Percentiles rank a stretch among this genome's conserved stretches.
phyloP scores from a whole-genome alignment of 2,797 vertebrate species.

The Sparidentex hasta region DNA sequence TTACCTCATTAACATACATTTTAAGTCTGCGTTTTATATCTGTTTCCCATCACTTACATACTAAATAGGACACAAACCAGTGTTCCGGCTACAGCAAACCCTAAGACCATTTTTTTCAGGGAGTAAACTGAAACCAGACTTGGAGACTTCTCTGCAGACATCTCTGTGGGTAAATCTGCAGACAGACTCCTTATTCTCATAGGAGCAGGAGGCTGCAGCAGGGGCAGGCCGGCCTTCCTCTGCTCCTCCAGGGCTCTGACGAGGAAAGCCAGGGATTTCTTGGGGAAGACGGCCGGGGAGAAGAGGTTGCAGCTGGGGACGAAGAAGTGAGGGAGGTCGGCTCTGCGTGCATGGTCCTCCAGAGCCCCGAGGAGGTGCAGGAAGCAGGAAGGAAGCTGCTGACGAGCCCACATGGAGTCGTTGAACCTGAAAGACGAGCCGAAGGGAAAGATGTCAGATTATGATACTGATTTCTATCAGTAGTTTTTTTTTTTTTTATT shows the following conservation, averaged over 20 bases:
- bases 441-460: background rate
- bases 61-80: background rate
- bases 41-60: background rate
- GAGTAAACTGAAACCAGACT: fast-evolving
- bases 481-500: background rate
- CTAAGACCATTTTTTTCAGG: background rate
- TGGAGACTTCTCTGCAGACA: background rate
- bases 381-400: constrained; percentile 71
- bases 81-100: background rate
- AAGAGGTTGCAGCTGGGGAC: constrained; percentile 76
- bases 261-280: constrained; percentile 65
- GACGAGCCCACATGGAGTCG: constrained; percentile 69
- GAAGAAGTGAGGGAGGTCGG: constrained; percentile 78
- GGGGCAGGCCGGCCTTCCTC: constrained; percentile 64
- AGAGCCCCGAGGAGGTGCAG: constrained; percentile 68
- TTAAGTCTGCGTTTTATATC: background rate
- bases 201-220: constrained; percentile 59
- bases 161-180: background rate
- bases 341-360: constrained; percentile 41
- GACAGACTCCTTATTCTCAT: background rate
- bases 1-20: background rate
- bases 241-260: constrained; percentile 66
- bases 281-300: constrained; percentile 54
- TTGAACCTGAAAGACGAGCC: constrained; percentile 25
- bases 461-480: background rate